A percentile compares a stretch with the other conserved stretches of the same genome.
phyloP scores from a whole-genome alignment of 2,797 vertebrate genomes.

The Artibeus jamaicensis region DNA sequence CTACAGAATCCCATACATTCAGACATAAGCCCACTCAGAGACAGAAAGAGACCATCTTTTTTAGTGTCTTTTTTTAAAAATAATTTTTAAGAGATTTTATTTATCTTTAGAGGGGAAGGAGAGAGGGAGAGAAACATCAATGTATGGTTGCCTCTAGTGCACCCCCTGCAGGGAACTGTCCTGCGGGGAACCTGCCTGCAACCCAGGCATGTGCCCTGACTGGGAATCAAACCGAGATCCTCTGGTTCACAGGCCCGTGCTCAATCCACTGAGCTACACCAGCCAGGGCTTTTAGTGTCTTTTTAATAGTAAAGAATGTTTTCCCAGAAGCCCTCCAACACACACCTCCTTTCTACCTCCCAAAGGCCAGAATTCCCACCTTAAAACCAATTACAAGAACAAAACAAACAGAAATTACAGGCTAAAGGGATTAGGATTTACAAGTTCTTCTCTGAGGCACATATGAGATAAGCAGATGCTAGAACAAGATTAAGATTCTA shows the following conservation, averaged over 20 bases:
- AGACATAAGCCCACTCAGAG: neutral
- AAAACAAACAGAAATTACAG: neutral
- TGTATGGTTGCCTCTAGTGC: no score
- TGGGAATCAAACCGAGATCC: no score
- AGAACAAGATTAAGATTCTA: neutral
- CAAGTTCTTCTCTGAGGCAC: neutral
- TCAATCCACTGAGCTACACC: no score
- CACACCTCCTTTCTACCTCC: neutral
- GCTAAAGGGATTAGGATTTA: neutral
- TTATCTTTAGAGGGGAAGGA: no score
- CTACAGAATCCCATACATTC: neutral
- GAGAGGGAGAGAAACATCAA: no score
- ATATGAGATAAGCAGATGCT: neutral
- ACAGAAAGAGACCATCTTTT: neutral
- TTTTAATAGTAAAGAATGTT: no score
- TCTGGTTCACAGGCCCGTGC: no score
- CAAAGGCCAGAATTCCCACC: neutral
- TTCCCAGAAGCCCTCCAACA: neutral
- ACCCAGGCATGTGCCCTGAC: no score
- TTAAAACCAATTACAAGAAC: neutral
- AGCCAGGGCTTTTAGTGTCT: neutral
- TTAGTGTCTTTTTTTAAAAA: neutral
- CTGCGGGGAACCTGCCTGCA: no score
- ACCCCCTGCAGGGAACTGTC: no score
- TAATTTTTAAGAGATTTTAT: no score